Conservation (phyloP, 2,888 invertebrate species). For the Pseudoips prasinana region DNA sequence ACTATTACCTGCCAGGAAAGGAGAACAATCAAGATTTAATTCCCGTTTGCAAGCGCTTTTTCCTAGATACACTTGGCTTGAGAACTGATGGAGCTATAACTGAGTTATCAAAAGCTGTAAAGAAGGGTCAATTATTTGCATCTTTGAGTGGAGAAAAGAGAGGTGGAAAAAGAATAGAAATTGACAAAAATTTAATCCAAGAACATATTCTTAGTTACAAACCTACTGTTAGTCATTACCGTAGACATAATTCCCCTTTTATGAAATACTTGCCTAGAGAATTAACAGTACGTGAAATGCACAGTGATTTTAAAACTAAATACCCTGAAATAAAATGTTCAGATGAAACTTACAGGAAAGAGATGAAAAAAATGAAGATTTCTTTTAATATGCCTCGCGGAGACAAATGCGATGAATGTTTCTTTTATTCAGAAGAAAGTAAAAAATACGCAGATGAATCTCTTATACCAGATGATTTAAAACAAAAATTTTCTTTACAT, state of each 20-base stretch:
- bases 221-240: slow-evolving; percentile 8
- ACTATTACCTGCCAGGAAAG: slow-evolving; percentile 9
- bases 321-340: slow-evolving; percentile 9
- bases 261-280: slow-evolving; percentile 12
- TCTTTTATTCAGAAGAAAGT: too few relatives aligned
- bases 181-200: slow-evolving; percentile 2
- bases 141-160: slow-evolving; percentile 5
- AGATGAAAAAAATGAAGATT: slow-evolving; percentile 14
- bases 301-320: slow-evolving; percentile 10
- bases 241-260: slow-evolving; percentile 13
- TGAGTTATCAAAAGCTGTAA: slow-evolving; percentile 5
- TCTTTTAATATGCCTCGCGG: slow-evolving; percentile 8
- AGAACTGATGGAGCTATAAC: slow-evolving; percentile 4
- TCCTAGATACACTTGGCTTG: slow-evolving; percentile 6
- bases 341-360: slow-evolving; percentile 13
- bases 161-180: slow-evolving; percentile 5
- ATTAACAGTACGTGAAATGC: slow-evolving; percentile 9
- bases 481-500: slow-evolving; percentile 6
- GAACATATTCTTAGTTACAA: slow-evolving; percentile 3
- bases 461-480: slow-evolving; percentile 4
- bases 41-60: too few relatives aligned
- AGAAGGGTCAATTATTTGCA: slow-evolving; percentile 4
- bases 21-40: slow-evolving; percentile 4
- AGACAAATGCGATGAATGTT: slow-evolving; percentile 4
- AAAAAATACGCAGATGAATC: slow-evolving; percentile 7